Percentiles rank a stretch among this genome's conserved stretches.
These are phyloP conservation scores for Rhopalosiphum nymphaeae DNA, from an alignment of 2,888 invertebrate genomes.

Conservation along the genomic window DNA sequence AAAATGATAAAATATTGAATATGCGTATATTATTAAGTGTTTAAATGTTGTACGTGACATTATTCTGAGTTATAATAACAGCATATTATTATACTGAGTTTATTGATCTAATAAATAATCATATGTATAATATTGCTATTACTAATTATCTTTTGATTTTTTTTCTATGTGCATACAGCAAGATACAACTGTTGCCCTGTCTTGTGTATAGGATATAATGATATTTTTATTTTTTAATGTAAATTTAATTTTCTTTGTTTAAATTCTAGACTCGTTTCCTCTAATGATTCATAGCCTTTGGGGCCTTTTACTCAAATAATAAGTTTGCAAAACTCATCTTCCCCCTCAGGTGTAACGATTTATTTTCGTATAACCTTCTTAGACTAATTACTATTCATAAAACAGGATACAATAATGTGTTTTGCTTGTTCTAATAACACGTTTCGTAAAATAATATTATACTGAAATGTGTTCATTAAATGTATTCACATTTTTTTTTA, in stretches of 20 bases:
- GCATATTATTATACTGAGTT: background rate
- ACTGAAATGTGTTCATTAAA: background rate
- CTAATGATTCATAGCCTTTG: background rate
- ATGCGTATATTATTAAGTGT: background rate
- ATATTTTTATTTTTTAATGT: background rate
- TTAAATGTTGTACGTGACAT: too few species aligned
- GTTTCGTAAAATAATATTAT: background rate
- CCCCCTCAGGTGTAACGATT: background rate
- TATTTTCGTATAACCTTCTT: conserved; percentile 12
- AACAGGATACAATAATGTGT: background rate
- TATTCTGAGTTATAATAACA: too few species aligned
- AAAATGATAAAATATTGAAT: background rate
- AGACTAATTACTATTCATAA: background rate
- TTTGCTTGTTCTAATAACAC: background rate
- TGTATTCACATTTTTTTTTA: background rate
- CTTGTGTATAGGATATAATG: background rate
- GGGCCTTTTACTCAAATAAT: conserved; percentile 14
- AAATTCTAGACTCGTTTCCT: background rate
- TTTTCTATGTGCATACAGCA: background rate
- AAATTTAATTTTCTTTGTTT: background rate
- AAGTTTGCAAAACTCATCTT: background rate
- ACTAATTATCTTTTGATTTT: background rate
- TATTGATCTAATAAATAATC: background rate
- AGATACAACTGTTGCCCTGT: background rate
- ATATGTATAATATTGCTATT: background rate